Base-by-base conservation (phyloP, 2,888 invertebrate genomes). In the Pollenia griseotomentosa region DNA sequence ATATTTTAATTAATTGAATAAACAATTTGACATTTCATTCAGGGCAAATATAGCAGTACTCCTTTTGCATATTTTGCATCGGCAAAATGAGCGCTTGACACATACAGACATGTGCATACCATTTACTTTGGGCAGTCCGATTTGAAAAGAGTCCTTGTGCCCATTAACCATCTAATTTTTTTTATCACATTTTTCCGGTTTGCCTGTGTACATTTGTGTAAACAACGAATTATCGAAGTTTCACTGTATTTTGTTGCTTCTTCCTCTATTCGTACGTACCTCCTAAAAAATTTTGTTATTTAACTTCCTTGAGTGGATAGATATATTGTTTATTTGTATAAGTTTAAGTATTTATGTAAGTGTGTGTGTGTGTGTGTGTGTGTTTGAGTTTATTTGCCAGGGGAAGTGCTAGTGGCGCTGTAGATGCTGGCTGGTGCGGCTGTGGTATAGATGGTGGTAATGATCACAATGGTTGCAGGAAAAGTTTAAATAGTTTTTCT, bases 271-370 rank as follows among this genome's bases (percentile, higher is more conserved):
- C 16, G n/a, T 51, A 33, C 53, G 57, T 46, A 51, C 73, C 71
- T 73, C 65, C 81, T 74, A 78, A 83, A 74, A 73, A 53, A 65
- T 74, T 83, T 87, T 51, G 74, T 87, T 87, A 87, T 84, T 87
- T 78, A 87, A 87, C 87, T 87, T 87, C 87, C 87, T 87, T 84
- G 84, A 87, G 63, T 57, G 63, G 46, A 77, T 57, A 83, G 33
- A 33, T 33, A 6, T 33, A 55, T 66, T 53, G 7, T 61, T 63
- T 71, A 53, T 46, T 42, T 44, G 40, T 16, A 51, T 33, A 11
- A 16, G 19, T 55, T 2, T 23, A 42, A 19, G 57, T 46, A 23
- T 57, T 5, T 23, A 6, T 65, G 5, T 66, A 9, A 57, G 23
- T 53, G 79, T 71, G 9, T 65, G n/a, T 16, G 12, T n/a, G n/a